Base-by-base conservation (phyloP, 2,888 invertebrate genomes). In the Noctua pronuba region DNA sequence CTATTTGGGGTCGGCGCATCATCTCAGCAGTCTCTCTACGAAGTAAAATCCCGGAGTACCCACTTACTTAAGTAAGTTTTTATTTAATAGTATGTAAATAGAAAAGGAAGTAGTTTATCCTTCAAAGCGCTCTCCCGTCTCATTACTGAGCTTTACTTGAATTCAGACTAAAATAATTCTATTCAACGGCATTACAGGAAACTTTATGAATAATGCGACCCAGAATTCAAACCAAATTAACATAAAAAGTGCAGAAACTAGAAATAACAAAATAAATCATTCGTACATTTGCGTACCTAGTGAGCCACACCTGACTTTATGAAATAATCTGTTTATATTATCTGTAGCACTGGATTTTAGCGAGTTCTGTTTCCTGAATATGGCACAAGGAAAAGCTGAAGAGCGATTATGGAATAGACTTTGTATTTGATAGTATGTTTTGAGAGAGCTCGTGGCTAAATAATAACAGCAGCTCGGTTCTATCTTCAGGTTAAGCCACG, bases 291-390 rank as follows among this genome's bases (percentile, higher is more conserved):
- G 18, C 11, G 11, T 66, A 75, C 21, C 18, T 58, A 70, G 77
- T 82, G 72, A 79, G 62, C 21, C 73, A 79, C 76, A 80, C 80
- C 75, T 85, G 79, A 73, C 74, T 79, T 77, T 72, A 76, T 85
- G 70, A 82, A 75, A 67, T 82, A 85, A 85, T 85, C 85, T 79
- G 82, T 85, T 79, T 85, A 68, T 64, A 67, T 74, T 76, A 69
- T 69, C 72, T 79, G 64, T 65, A 74, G 71, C 58, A 62, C 38
- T 68, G 73, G 82, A 74, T 70, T 82, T 79, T 74, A 76, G 75
- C 18, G 60, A 73, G 70, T 68, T 72, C 71, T 69, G 38, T 70
- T 73, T 41, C 24, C 52, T 31, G 3, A 28, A 13, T 3, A 2
- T 73, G 79, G 68, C 1, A 21, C 44, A 82, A 82, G 76, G 41